These are phyloP conservation scores for Sepiola atlantica DNA, from an alignment of 2,888 invertebrate genomes.

Conservation along the genomic window DNA sequence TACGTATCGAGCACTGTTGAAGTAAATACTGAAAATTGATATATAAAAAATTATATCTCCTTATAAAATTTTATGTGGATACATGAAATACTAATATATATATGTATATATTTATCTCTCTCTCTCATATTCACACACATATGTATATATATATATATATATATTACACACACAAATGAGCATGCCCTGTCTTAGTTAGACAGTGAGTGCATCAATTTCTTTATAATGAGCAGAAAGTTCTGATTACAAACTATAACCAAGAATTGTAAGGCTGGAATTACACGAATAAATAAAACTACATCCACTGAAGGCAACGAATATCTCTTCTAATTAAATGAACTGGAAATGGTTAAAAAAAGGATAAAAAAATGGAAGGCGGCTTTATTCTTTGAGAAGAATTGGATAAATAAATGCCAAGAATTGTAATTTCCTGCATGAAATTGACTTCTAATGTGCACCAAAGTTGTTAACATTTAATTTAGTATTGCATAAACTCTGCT, in stretches of 20 bases:
- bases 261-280: not conserved
- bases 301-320: not conserved
- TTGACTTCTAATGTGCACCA: not conserved
- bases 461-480: not conserved
- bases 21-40: no score
- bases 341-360: not conserved
- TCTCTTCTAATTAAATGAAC: not conserved
- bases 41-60: no score
- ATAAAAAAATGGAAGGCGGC: not conserved
- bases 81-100: no score
- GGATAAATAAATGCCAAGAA: not conserved
- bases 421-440: slow-evolving; percentile 4
- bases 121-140: no score
- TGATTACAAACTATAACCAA: not conserved
- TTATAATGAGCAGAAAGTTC: no score
- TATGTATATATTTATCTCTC: no score
- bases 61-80: no score
- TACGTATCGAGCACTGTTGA: no score
- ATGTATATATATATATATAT: no score
- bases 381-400: not conserved
- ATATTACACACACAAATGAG: no score
- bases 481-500: not conserved
- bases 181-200: no score
- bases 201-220: no score
- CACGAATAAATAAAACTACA: not conserved